Conservation (phyloP, 2,113 vertebrate genomes). For the Pollachius pollachius region DNA sequence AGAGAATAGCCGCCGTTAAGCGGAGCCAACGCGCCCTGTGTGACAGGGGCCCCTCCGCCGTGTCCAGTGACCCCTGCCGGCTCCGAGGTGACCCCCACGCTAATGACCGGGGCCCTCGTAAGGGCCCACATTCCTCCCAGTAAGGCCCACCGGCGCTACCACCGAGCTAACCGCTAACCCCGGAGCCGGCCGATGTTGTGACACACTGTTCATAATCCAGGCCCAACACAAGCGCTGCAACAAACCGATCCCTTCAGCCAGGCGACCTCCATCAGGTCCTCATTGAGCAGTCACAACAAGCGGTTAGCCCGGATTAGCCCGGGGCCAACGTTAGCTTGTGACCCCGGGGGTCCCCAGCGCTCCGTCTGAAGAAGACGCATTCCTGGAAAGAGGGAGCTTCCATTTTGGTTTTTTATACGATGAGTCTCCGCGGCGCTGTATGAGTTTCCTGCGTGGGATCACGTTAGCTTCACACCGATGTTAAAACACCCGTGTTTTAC, state of each 20-base stretch:
- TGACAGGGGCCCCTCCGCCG: background rate
- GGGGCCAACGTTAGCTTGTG: slow-evolving; percentile 37
- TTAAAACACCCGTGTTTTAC: too few relatives aligned
- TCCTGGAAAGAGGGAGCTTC: too few relatives aligned
- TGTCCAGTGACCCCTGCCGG: background rate
- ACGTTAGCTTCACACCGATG: too few relatives aligned
- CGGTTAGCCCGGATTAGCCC: slow-evolving; percentile 52
- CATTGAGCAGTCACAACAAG: slow-evolving; percentile 52
- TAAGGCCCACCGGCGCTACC: slow-evolving; percentile 71
- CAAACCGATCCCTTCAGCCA: slow-evolving; percentile 32
- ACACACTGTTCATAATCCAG: slow-evolving; percentile 69
- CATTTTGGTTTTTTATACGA: too few relatives aligned
- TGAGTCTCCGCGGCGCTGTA: too few relatives aligned
- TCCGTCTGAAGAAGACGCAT: background rate
- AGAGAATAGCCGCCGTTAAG: background rate
- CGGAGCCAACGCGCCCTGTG: background rate
- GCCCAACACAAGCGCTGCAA: slow-evolving; percentile 53
- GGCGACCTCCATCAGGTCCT: background rate
- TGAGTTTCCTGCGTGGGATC: too few relatives aligned
- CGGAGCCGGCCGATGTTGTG: slow-evolving; percentile 60
- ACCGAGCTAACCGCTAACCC: slow-evolving; percentile 66
- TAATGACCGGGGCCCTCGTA: slow-evolving; percentile 64
- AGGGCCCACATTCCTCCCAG: slow-evolving; percentile 70
- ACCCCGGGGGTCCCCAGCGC: slow-evolving; percentile 7
- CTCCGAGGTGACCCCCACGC: background rate